These are phyloP conservation scores for Centruroides vittatus DNA, from an alignment of 1,140 invertebrate genomes.

Conservation along the genomic window DNA sequence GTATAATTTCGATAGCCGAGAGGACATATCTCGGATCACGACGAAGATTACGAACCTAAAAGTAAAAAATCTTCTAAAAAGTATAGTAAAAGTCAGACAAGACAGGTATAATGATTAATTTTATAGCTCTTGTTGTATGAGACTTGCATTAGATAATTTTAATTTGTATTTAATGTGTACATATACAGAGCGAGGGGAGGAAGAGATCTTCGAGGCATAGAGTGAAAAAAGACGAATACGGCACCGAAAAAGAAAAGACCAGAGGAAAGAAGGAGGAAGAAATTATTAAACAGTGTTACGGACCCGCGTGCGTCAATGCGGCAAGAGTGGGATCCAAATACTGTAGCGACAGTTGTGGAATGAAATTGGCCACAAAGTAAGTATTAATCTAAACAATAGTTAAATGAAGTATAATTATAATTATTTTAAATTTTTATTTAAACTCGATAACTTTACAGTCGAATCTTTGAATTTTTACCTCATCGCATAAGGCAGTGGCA, in stretches of 20 bases:
- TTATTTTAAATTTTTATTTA: slow-evolving; percentile 17
- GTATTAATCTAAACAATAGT: not conserved
- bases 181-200: too few relatives aligned
- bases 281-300: slow-evolving; percentile 59
- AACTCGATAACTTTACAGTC: slow-evolving; percentile 3
- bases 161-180: too few relatives aligned
- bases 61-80: not conserved
- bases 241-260: not conserved
- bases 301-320: slow-evolving; percentile 64
- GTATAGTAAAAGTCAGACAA: not conserved
- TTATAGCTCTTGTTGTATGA: too few relatives aligned
- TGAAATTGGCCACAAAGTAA: slow-evolving; percentile 63
- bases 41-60: not conserved
- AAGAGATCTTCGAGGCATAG: too few relatives aligned
- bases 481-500: slow-evolving; percentile 91
- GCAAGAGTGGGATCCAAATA: slow-evolving; percentile 80
- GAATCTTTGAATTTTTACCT: slow-evolving; percentile 54
- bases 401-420: not conserved
- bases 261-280: not conserved
- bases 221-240: not conserved
- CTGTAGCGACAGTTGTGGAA: slow-evolving; percentile 84
- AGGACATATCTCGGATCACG: not conserved
- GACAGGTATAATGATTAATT: not conserved
- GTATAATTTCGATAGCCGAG: not conserved
- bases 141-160: too few relatives aligned